phyloP scores from a whole-genome alignment of 2,113 vertebrate species.

The Siniperca knerii region DNA sequence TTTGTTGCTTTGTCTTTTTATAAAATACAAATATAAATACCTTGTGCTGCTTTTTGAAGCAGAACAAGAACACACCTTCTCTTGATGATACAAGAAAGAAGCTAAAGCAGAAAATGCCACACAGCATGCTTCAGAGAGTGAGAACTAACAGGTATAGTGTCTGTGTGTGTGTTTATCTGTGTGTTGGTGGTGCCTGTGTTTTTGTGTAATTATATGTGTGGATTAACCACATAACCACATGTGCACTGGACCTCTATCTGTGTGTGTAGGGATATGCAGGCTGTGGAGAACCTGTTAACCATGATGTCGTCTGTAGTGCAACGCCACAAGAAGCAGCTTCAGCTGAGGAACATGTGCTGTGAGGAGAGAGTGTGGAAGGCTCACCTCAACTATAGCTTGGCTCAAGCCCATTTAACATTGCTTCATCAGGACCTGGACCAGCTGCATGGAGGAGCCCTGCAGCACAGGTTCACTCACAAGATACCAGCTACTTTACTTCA shows the following conservation, averaged over 20 bases:
- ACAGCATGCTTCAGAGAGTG: conserved; percentile 23
- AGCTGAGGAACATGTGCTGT: conserved; percentile 80
- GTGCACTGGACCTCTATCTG: background rate
- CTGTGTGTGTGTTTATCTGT: background rate
- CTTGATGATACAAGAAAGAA: conserved; percentile 39
- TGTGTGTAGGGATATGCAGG: conserved; percentile 71
- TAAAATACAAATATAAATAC: background rate
- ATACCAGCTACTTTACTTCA: background rate
- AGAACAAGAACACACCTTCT: conserved; percentile 32
- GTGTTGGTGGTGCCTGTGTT: background rate
- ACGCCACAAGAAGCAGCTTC: conserved; percentile 72
- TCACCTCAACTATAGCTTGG: conserved; percentile 88
- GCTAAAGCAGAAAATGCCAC: conserved; percentile 42
- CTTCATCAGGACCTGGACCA: conserved; percentile 82
- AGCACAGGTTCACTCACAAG: conserved; percentile 67
- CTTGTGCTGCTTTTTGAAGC: conserved; percentile 15
- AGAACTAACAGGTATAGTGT: conserved; percentile 63
- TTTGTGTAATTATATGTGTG: background rate
- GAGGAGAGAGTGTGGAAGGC: conserved; percentile 91
- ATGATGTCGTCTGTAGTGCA: conserved; percentile 77
- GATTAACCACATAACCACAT: conserved; percentile 7
- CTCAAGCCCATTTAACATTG: conserved; percentile 83
- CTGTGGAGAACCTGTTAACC: conserved; percentile 72
- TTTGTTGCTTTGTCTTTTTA: background rate
- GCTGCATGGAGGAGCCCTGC: conserved; percentile 41